Percentiles rank a stretch among this genome's conserved stretches.
phyloP scores from a whole-genome alignment of 2,113 vertebrate genomes.

The Chaetops frenatus region DNA sequence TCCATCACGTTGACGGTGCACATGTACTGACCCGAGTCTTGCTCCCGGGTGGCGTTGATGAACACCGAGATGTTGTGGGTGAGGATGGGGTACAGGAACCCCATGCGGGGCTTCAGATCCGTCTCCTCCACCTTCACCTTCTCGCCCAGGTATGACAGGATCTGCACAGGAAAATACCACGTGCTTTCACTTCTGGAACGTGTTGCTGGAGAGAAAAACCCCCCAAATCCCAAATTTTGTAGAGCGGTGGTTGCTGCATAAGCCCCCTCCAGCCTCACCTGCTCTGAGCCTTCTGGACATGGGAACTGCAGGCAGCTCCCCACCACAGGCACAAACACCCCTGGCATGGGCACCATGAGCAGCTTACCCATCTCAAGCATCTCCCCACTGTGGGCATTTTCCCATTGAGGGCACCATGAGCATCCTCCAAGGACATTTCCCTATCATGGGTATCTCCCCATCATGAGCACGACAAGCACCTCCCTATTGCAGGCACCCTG shows the following conservation, averaged over 20 bases:
- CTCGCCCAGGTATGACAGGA: slow-evolving; percentile 76
- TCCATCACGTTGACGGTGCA: slow-evolving; percentile 79
- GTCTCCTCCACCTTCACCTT: slow-evolving; percentile 61
- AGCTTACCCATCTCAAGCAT: no score
- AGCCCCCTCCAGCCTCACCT: not conserved
- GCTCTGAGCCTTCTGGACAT: not conserved
- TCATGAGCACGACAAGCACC: accelerated
- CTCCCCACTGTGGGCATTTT: no score
- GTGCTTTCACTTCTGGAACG: accelerated
- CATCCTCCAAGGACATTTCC: not conserved
- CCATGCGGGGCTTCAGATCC: slow-evolving; percentile 66
- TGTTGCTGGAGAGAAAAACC: not conserved
- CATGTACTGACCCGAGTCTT: slow-evolving; percentile 80
- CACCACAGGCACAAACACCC: not conserved
- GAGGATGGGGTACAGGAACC: slow-evolving; percentile 74
- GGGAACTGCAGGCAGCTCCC: not conserved
- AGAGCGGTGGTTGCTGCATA: not conserved
- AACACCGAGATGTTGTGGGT: slow-evolving; percentile 81
- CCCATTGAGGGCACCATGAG: not conserved
- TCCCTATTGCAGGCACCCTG: not conserved
- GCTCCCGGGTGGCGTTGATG: slow-evolving; percentile 81
- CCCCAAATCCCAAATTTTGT: not conserved
- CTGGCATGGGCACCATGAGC: not conserved
- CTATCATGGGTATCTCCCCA: not conserved
- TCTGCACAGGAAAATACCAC: slow-evolving; percentile 17